Evolutionary conservation across 2,888 invertebrate species (phyloP), one percentile per base, ranked within the genome.

Genomic region (Agrochola lota): DNA sequence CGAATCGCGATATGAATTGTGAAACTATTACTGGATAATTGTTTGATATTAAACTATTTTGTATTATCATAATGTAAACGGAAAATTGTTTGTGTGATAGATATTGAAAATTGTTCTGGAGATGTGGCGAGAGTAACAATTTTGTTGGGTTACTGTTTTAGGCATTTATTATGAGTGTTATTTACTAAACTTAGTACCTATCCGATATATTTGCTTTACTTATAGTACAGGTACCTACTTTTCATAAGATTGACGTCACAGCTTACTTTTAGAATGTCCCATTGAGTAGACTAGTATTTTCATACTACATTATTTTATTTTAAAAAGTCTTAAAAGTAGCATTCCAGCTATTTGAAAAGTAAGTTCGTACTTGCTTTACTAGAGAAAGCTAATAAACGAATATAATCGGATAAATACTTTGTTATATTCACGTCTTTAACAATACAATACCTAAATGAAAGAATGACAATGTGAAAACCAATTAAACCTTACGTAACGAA

Each of bases 1-100:
- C 40, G 73, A 76, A 78, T n/a, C 23, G 74, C 66, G 74, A 77
- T 84, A 84, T 87, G 66, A 80, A 82, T 87, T 81, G 80, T 67
- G 77, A 85, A 87, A 87, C 75, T 63, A 69, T 76, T 71, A 73
- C 68, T 64, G 23, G 72, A 77, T 88, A 80, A 80, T 74, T 77
- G 70, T 83, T 87, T 69, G 71, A 77, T 79, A 81, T 77, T 60
- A 40, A 78, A 73, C 62, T 26, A 69, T 81, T 77, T 86, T 70
- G 66, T 62, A 35, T 17, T 74, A 66, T 67, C 83, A 72, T 74
- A 60, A 64, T 72, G 0, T 70, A 17, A 73, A 73, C 12, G 57
- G 72, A 57, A 73, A 85, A 77, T 74, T 60, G 72, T 73, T 35
- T 74, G 62, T 62, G 9, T 49, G 26, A 35, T 59, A 35, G 12